A percentile compares a stretch with the other conserved stretches of the same genome.
phyloP scores from a whole-genome alignment of 2,113 vertebrate genomes.

The Pristiophorus japonicus region DNA sequence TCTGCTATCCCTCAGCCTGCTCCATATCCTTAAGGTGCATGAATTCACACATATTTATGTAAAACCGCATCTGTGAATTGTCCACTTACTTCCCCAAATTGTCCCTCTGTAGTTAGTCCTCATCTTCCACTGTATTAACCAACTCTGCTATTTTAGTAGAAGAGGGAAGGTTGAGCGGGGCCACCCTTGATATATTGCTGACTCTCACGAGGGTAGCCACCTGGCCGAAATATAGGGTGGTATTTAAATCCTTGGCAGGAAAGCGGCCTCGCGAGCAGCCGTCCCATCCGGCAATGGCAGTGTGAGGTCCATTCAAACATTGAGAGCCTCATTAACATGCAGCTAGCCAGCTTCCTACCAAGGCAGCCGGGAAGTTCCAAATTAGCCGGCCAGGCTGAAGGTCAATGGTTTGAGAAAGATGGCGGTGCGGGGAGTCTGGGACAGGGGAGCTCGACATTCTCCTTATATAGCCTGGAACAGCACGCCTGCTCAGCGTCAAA shows the following conservation, averaged over 20 bases:
- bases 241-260: neutral
- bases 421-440: too few species aligned
- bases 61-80: neutral
- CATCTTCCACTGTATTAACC: neutral
- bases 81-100: neutral
- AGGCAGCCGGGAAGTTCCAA: too few species aligned
- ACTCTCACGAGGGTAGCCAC: neutral
- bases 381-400: too few species aligned
- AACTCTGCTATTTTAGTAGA: neutral
- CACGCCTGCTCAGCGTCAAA: neutral
- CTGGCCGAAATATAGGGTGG: neutral
- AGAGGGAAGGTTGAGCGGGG: neutral
- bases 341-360: too few species aligned
- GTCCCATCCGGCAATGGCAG: too few species aligned
- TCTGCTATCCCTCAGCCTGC: neutral
- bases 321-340: too few species aligned
- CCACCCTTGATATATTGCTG: neutral
- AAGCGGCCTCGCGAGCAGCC: too few species aligned
- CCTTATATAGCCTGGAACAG: neutral
- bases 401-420: too few species aligned
- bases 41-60: neutral
- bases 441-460: neutral
- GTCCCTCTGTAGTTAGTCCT: neutral
- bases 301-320: too few species aligned
- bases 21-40: neutral